These are phyloP conservation scores for Valencia hispanica DNA, from an alignment of 2,797 vertebrate species.

Conservation along the genomic window DNA sequence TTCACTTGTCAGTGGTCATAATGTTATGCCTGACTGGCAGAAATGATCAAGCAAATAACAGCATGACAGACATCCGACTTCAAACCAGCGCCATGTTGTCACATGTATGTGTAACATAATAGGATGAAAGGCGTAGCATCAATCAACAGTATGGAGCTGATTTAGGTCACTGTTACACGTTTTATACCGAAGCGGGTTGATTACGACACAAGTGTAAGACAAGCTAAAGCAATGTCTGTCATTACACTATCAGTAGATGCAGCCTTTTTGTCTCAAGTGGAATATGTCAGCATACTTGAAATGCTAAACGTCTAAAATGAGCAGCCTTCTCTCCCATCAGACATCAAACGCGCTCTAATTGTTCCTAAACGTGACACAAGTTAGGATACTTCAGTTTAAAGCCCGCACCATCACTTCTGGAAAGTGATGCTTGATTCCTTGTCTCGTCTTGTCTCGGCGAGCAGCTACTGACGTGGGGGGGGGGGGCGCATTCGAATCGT, in stretches of 20 bases:
- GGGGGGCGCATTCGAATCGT: conserved; percentile 68
- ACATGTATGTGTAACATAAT: conserved; percentile 58
- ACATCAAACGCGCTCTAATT: conserved; percentile 79
- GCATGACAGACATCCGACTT: conserved; percentile 28
- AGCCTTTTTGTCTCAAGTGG: conserved; percentile 53
- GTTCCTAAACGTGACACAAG: conserved; percentile 80
- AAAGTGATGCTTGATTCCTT: conserved; percentile 68
- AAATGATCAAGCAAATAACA: conserved; percentile 46
- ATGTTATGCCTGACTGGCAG: neutral
- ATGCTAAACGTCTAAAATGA: conserved; percentile 80
- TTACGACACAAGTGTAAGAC: conserved; percentile 63
- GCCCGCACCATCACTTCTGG: conserved; percentile 55
- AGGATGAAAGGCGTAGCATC: conserved; percentile 67
- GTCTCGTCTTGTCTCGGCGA: conserved; percentile 43
- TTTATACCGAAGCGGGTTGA: conserved; percentile 57
- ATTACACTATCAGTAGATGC: conserved; percentile 38
- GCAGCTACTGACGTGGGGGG: conserved; percentile 61
- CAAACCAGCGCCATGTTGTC: conserved; percentile 52
- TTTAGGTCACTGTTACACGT: conserved; percentile 64
- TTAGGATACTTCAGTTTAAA: conserved; percentile 75
- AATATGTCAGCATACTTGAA: conserved; percentile 67
- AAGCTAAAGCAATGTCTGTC: conserved; percentile 66
- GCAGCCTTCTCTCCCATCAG: conserved; percentile 53
- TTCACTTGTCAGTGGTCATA: neutral
- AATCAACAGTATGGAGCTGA: conserved; percentile 57